A percentile compares a stretch with the other conserved stretches of the same genome.
Evolutionary conservation across 2,113 vertebrate species (phyloP).

Genomic region (Puffinus mauretanicus): DNA sequence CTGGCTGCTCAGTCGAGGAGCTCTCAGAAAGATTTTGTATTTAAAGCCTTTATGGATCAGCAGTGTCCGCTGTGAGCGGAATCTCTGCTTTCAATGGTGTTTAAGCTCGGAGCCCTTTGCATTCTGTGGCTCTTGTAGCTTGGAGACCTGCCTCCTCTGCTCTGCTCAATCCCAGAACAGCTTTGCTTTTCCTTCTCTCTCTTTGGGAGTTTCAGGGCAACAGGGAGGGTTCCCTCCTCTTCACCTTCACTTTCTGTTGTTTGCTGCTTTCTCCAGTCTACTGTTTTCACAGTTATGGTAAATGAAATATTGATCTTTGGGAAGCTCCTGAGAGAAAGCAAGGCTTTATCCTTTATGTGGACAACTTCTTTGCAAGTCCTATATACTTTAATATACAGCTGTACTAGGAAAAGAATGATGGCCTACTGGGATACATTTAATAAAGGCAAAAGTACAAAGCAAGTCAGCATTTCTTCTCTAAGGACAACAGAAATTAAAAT

Average conservation of each 20-base stretch:
- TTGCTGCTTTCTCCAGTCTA: neutral
- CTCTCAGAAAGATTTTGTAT: neutral
- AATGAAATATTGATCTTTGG: neutral
- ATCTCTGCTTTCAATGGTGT: neutral
- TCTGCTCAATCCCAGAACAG: neutral
- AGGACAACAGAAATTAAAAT: neutral
- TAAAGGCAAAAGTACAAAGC: neutral
- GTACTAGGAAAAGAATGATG: neutral
- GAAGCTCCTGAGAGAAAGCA: neutral
- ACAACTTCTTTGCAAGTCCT: neutral
- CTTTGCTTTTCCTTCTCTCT: neutral
- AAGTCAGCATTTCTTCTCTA: neutral
- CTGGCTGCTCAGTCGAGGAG: neutral
- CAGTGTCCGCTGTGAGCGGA: neutral
- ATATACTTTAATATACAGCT: neutral
- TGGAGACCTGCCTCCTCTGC: neutral
- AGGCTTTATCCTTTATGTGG: neutral
- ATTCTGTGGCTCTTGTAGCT: neutral
- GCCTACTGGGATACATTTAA: neutral
- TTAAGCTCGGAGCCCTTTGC: neutral
- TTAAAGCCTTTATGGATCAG: neutral
- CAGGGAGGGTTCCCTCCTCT: neutral
- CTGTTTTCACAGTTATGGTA: neutral
- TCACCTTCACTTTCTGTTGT: neutral
- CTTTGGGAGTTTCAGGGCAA: neutral